Evolutionary conservation across 2,888 invertebrate genomes (phyloP), one percentile per base, ranked within the genome.

Genomic region (Coremacera marginata): DNA sequence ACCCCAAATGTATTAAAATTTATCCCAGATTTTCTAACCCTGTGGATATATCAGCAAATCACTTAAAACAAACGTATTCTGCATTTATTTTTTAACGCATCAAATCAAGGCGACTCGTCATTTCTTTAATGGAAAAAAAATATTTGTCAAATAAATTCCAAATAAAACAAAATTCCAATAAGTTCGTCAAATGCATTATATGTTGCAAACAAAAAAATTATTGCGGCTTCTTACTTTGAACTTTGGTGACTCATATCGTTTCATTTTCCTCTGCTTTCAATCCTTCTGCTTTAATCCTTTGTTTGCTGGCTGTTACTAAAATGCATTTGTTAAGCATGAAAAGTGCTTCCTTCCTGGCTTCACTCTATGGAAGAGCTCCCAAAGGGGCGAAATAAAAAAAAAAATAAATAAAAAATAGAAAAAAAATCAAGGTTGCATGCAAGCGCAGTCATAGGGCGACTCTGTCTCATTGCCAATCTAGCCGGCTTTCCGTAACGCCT

Each of bases 261-360:
- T 22, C 27, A 25, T 8, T 25, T 68, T 49, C 31, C 5, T 63
- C 44, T 25, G 25, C 51, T 5, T 51, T 27, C n/a, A 14, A 25
- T 68, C n/a, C 11, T 22, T 67, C 49, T 68, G 8, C 11, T 22
- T 67, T 25, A 4, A 1, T 67, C 2, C 49, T 67, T 49, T 44
- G 16, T 27, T 27, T 60, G 25, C 22, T 25, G n/a, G 9, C 22
- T 22, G 44, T 22, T 9, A 11, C 22, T 19, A 19, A 44, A 37
- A 14, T 68, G 63, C 63, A 62, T 62, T 62, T 31, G 16, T 16
- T 25, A 68, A 51, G 68, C 68, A 51, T 68, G 51, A 68, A 68
- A 68, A 51, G 68, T 49, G 68, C 16, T 68, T 68, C 68, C 68
- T 68, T 51, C 27, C 52, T 68, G 68, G 22, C 51, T 51, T 14